Evolutionary conservation across 2,888 invertebrate genomes (phyloP).

Genomic region (Meiosimyza decipiens): DNA sequence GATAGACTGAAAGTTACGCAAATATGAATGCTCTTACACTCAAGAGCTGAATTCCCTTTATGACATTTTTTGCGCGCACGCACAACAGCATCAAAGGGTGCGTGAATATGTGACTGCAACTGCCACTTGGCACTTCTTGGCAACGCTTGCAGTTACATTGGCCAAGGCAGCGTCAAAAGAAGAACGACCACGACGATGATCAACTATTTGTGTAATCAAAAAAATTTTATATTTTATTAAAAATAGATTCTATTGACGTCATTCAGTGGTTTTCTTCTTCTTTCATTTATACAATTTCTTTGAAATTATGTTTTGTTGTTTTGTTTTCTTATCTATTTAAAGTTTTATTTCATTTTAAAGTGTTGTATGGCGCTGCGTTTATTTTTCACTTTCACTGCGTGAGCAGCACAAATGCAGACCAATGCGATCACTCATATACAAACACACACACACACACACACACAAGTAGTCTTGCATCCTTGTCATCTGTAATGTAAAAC

Average conservation of each 20-base stretch:
- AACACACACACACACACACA: neutral
- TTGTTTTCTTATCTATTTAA: neutral
- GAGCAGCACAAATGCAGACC: neutral
- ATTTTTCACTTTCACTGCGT: conserved; percentile 13
- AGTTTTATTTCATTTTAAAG: conserved; percentile 8
- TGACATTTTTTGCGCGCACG: neutral
- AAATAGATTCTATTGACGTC: conserved; percentile 12
- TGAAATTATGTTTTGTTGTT: too few relatives aligned
- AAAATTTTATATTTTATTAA: neutral
- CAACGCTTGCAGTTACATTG: conserved; percentile 14
- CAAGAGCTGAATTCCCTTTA: too few relatives aligned
- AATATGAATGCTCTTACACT: too few relatives aligned
- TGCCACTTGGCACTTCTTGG: neutral
- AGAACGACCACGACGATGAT: conserved; percentile 1
- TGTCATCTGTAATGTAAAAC: neutral
- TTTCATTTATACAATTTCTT: neutral
- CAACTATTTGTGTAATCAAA: neutral
- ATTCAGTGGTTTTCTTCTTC: neutral
- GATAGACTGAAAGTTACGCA: too few relatives aligned
- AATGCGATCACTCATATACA: too few relatives aligned
- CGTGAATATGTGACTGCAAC: neutral
- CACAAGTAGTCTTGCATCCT: neutral
- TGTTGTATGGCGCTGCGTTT: neutral
- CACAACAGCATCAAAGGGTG: neutral
- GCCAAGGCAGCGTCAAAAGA: neutral